Percentiles rank a stretch among this genome's conserved stretches.
These are phyloP conservation scores for Rallus crepitans DNA, from an alignment of 2,797 vertebrate species.

Conservation along the genomic window DNA sequence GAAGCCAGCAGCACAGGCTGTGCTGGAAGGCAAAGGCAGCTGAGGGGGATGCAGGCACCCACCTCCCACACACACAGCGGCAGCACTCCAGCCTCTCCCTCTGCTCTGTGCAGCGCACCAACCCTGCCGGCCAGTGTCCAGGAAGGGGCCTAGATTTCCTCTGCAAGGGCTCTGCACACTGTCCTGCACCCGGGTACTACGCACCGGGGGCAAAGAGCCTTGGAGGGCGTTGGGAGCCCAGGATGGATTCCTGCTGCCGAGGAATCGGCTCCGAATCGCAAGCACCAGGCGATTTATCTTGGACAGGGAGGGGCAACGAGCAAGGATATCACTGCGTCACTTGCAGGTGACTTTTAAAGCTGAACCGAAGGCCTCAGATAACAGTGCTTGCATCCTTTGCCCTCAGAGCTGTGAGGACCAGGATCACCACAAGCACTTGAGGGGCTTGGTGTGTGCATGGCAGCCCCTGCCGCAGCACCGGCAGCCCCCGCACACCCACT, in stretches of 20 bases:
- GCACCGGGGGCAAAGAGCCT: neutral
- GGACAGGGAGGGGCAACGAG: neutral
- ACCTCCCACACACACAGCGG: neutral
- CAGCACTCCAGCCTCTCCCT: neutral
- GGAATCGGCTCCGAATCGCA: neutral
- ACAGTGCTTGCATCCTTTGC: neutral
- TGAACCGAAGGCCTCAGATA: neutral
- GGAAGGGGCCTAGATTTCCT: neutral
- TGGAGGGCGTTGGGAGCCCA: fast-evolving
- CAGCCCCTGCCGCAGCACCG: neutral
- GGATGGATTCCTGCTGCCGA: neutral
- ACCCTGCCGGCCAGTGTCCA: fast-evolving
- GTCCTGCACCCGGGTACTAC: neutral
- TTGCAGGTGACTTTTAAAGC: neutral
- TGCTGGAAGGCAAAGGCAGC: neutral
- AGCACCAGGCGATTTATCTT: fast-evolving
- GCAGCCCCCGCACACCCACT: neutral
- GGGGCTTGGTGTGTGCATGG: fast-evolving
- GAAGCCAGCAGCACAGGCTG: neutral
- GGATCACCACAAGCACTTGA: neutral
- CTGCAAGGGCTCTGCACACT: neutral
- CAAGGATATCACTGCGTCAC: neutral
- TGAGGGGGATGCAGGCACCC: neutral
- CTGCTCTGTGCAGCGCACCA: neutral
- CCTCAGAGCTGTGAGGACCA: neutral